Conservation (phyloP, 37 sponge, comb jelly and placozoan genomes). For the Ianthella basta region DNA sequence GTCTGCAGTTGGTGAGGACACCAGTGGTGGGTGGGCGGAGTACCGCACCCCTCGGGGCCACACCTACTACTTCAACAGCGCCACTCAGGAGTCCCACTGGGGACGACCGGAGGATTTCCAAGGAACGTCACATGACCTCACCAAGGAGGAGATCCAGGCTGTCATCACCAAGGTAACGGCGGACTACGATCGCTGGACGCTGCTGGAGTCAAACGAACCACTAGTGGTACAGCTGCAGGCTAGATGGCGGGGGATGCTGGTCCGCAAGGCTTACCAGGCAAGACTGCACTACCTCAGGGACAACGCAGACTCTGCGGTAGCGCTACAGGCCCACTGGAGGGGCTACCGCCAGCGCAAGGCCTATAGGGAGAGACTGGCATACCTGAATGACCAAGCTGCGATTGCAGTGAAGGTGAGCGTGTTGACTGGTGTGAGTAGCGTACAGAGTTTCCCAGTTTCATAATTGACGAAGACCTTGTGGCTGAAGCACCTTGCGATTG, state of each 20-base stretch:
- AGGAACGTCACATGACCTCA: constrained; percentile 65
- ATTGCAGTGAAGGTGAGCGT: constrained; percentile 66
- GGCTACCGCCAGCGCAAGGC: constrained; percentile 71
- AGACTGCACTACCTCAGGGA: constrained; percentile 71
- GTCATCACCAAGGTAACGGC: constrained; percentile 91
- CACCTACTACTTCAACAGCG: constrained; percentile 76
- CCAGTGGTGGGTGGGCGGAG: constrained; percentile 51
- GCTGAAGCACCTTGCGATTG: too few relatives aligned
- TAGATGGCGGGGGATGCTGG: constrained; percentile 68
- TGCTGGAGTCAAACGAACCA: constrained; percentile 91
- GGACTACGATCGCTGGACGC: constrained; percentile 88
- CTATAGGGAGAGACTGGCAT: constrained; percentile 74
- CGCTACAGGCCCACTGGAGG: constrained; percentile 74
- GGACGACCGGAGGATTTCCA: constrained; percentile 45
- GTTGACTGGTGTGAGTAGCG: background rate
- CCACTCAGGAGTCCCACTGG: constrained; percentile 76
- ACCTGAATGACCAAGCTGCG: constrained; percentile 68
- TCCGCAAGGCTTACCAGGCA: constrained; percentile 62
- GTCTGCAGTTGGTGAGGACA: constrained; percentile 25
- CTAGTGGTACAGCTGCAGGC: constrained; percentile 84
- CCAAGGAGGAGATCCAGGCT: constrained; percentile 83
- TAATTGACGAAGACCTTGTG: too few relatives aligned
- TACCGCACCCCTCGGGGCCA: constrained; percentile 70
- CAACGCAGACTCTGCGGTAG: constrained; percentile 52
- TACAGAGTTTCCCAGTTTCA: too few relatives aligned